Evolutionary conservation across 2,113 vertebrate genomes (phyloP).

Genomic region (Engystomops pustulosus): DNA sequence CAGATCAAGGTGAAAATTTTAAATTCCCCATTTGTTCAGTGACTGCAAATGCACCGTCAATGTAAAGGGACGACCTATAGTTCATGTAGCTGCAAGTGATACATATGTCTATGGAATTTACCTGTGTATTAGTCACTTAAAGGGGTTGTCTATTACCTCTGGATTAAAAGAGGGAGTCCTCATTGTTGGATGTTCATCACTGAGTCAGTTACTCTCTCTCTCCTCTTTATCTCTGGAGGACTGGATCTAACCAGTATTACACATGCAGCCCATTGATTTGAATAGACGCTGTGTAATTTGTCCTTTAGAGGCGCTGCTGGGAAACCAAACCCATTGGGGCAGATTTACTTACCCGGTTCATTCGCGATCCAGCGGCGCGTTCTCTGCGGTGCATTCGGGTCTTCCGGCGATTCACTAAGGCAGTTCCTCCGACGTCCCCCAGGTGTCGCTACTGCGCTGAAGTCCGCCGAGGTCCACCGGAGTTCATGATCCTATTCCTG

Average conservation of each 20-base stretch:
- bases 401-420: too few species aligned
- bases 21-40: background rate
- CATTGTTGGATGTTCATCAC: too few species aligned
- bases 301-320: background rate
- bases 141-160: too few species aligned
- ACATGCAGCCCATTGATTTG: background rate
- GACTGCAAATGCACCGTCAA: background rate
- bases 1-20: slow-evolving; percentile 12
- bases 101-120: background rate
- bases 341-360: too few species aligned
- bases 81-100: background rate
- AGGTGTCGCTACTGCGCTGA: too few species aligned
- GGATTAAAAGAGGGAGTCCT: background rate
- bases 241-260: background rate
- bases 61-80: background rate
- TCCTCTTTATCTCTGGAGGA: background rate
- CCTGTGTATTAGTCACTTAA: too few species aligned
- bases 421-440: too few species aligned
- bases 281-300: background rate
- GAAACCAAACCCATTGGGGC: too few species aligned
- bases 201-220: background rate
- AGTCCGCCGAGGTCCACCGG: too few species aligned
- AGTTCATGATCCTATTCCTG: too few species aligned
- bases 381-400: too few species aligned
- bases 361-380: too few species aligned